A percentile compares a stretch with the other conserved stretches of the same genome.
Evolutionary conservation across 2,888 invertebrate genomes (phyloP).

Genomic region (Rosalia funebris): DNA sequence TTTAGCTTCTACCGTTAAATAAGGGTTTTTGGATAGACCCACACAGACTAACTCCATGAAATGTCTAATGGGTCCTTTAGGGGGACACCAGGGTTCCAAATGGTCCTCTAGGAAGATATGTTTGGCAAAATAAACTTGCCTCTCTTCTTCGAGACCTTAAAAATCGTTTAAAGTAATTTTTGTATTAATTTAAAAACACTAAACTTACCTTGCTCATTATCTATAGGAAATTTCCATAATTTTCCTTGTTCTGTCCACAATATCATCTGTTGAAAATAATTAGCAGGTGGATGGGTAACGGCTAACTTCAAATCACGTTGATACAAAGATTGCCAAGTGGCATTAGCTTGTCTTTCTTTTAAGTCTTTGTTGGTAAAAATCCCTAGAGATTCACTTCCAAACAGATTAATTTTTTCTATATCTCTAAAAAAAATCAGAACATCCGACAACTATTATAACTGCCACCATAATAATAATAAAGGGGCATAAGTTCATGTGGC

Average conservation of each 20-base stretch:
- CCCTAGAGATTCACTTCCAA: conserved; percentile 71
- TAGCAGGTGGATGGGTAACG: conserved; percentile 79
- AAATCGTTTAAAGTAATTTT: conserved; percentile 22
- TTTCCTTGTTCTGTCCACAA: conserved; percentile 94
- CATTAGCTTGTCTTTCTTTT: conserved; percentile 61
- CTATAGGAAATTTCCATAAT: conserved; percentile 95
- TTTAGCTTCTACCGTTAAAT: conserved; percentile 88
- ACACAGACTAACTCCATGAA: conserved; percentile 97
- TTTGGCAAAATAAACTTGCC: conserved; percentile 84
- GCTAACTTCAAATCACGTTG: conserved; percentile 74
- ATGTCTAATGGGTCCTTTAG: conserved; percentile 88
- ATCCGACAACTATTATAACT: background rate
- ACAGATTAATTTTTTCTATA: conserved; percentile 70
- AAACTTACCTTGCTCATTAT: conserved; percentile 90
- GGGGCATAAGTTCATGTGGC: too few species aligned
- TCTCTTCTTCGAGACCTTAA: conserved; percentile 74
- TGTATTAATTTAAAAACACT: too few species aligned
- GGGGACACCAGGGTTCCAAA: conserved; percentile 90
- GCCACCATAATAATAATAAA: background rate
- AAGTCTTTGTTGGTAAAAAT: conserved; percentile 68
- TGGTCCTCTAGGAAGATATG: conserved; percentile 93
- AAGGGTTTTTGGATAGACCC: conserved; percentile 94
- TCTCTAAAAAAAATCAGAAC: conserved; percentile 36
- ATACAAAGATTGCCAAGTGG: conserved; percentile 76
- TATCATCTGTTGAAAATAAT: conserved; percentile 93